phyloP scores from a whole-genome alignment of 2,113 vertebrate species.

The Dicrurus megarhynchus region DNA sequence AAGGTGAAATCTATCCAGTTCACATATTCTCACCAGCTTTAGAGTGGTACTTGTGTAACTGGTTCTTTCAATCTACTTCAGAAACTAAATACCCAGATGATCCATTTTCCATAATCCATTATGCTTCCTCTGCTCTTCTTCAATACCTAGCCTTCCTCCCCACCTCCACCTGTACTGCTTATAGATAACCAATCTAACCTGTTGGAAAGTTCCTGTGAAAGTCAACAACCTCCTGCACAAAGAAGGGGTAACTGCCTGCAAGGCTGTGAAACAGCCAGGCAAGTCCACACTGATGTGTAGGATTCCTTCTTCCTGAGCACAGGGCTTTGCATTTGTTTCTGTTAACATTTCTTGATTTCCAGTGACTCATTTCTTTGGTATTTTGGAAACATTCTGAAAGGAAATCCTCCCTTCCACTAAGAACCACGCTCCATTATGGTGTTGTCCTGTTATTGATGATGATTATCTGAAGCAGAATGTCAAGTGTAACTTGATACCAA shows the following conservation, averaged over 20 bases:
- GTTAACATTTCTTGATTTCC: neutral
- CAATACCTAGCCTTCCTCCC: neutral
- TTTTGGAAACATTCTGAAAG: neutral
- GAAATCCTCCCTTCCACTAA: neutral
- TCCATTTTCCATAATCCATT: neutral
- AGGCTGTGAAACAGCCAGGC: neutral
- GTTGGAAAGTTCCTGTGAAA: neutral
- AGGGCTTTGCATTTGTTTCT: neutral
- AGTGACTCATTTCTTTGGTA: neutral
- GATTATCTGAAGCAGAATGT: neutral
- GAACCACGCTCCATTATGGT: neutral
- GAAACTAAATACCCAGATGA: neutral
- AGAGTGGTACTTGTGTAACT: neutral
- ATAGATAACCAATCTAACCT: neutral
- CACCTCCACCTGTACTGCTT: neutral
- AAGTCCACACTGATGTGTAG: neutral
- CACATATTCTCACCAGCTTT: neutral
- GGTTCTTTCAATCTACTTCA: neutral
- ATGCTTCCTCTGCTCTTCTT: neutral
- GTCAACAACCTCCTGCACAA: neutral
- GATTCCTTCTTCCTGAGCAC: neutral
- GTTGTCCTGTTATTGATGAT: neutral
- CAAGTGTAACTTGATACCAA: neutral
- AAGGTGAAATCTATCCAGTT: neutral
- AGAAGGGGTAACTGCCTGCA: neutral